Percentiles rank a stretch among this genome's conserved stretches.
These are phyloP conservation scores for Epicampocera succincta DNA, from an alignment of 2,888 invertebrate genomes.

Conservation along the genomic window DNA sequence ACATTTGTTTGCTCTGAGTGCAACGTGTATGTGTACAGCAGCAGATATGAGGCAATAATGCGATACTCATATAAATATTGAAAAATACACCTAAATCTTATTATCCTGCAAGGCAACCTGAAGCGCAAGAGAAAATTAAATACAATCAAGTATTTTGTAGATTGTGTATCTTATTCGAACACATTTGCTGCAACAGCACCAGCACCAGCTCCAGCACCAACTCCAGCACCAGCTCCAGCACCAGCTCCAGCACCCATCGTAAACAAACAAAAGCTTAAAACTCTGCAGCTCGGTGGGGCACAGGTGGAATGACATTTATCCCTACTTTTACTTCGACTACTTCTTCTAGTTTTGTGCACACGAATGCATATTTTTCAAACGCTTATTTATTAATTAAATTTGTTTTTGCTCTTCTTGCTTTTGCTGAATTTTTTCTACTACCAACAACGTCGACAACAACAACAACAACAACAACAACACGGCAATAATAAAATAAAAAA, in stretches of 20 bases:
- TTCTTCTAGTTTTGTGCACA: constrained; percentile 66
- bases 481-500: constrained; percentile 48
- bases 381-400: constrained; percentile 78
- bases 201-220: constrained; percentile 2
- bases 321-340: constrained; percentile 52
- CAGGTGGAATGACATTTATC: constrained; percentile 73
- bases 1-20: constrained; percentile 13
- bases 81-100: constrained; percentile 57
- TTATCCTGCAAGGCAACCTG: constrained; percentile 35
- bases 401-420: constrained; percentile 26
- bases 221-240: neutral
- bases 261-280: constrained; percentile 29
- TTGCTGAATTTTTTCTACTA: constrained; percentile 13
- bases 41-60: constrained; percentile 37
- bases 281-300: constrained; percentile 3
- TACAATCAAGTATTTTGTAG: constrained; percentile 56
- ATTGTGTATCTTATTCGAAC: constrained; percentile 55
- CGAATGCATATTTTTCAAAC: constrained; percentile 71
- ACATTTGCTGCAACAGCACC: constrained; percentile 35
- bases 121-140: constrained; percentile 43
- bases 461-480: constrained; percentile 48
- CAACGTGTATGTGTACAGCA: neutral
- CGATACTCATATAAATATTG: constrained; percentile 51
- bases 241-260: constrained; percentile 27
- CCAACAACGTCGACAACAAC: no score